A percentile compares a stretch with the other conserved stretches of the same genome.
Conservation (phyloP, 2,113 vertebrate species). For the Lasiurus borealis region DNA sequence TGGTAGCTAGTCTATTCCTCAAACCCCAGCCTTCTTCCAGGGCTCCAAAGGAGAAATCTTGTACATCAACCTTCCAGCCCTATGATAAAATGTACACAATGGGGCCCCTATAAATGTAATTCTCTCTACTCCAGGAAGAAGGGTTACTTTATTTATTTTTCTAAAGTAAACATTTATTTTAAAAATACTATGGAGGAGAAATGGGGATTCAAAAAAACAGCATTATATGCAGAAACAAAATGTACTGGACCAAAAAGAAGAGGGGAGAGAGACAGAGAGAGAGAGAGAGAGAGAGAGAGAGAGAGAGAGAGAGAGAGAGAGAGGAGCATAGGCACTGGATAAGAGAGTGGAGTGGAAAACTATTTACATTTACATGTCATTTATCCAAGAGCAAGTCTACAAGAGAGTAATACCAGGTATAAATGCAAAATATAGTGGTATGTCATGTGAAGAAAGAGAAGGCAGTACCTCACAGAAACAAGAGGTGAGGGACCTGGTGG, state of each 20-base stretch:
- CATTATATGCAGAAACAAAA: constrained; percentile 86
- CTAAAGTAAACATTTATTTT: constrained; percentile 88
- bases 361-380: constrained; percentile 87
- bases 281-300: no score
- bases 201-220: constrained; percentile 83
- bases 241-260: constrained; percentile 81
- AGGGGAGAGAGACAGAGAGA: no score
- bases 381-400: constrained; percentile 85
- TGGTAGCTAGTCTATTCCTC: neutral
- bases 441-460: constrained; percentile 79
- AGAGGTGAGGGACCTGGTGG: neutral
- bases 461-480: constrained; percentile 81
- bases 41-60: neutral
- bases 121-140: neutral
- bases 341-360: constrained; percentile 75
- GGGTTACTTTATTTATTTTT: neutral
- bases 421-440: constrained; percentile 88
- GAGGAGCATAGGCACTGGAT: constrained; percentile 79
- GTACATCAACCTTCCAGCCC: neutral
- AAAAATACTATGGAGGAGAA: constrained; percentile 88
- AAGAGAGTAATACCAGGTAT: constrained; percentile 87
- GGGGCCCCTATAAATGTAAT: neutral
- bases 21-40: neutral
- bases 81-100: neutral
- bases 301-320: no score